These are phyloP conservation scores for Seriola rivoliana DNA, from an alignment of 2,113 vertebrate species.

Conservation along the genomic window DNA sequence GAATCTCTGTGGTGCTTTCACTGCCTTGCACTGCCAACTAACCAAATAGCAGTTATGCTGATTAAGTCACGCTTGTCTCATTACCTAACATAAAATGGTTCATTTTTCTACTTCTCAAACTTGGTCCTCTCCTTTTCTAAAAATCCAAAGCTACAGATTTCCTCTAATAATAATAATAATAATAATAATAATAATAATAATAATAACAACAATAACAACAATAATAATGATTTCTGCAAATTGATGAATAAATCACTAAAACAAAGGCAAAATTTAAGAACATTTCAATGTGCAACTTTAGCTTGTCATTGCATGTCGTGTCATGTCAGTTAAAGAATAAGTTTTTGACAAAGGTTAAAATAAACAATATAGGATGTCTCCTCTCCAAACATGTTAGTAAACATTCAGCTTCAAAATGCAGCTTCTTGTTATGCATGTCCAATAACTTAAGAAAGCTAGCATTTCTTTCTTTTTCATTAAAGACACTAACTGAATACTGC, in stretches of 20 bases:
- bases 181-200: no score
- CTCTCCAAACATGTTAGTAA: neutral
- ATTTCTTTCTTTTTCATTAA: slow-evolving; percentile 22
- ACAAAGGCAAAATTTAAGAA: neutral
- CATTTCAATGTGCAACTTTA: neutral
- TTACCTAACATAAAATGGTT: slow-evolving; percentile 25
- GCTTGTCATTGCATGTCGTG: neutral
- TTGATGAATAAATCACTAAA: neutral
- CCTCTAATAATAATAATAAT: no score
- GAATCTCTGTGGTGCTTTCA: slow-evolving; percentile 56
- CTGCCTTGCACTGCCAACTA: slow-evolving; percentile 74
- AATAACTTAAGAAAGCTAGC: neutral
- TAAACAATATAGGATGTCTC: neutral
- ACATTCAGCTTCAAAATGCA: slow-evolving; percentile 8
- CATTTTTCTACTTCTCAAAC: neutral
- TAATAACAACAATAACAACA: no score
- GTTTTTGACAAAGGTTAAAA: neutral
- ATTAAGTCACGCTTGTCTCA: slow-evolving; percentile 30
- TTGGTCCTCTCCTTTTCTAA: neutral
- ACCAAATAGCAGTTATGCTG: slow-evolving; percentile 42
- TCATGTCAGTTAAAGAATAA: neutral
- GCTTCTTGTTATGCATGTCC: slow-evolving; percentile 25
- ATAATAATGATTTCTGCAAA: neutral
- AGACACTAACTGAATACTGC: slow-evolving; percentile 31
- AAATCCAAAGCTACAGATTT: neutral